These are phyloP conservation scores for Cantharis rustica DNA, from an alignment of 2,888 invertebrate genomes.

Conservation along the genomic window DNA sequence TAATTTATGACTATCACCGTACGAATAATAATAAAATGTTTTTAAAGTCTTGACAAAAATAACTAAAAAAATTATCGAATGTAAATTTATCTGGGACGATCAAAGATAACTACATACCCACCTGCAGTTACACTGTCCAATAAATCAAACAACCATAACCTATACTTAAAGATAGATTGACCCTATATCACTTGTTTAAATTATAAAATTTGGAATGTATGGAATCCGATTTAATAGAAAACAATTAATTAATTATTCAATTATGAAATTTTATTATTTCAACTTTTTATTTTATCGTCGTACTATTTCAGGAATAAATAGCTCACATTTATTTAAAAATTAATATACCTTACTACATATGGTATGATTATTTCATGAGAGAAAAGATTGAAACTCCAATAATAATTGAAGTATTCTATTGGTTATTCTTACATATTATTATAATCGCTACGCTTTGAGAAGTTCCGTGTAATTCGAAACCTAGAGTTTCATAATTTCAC, in stretches of 20 bases:
- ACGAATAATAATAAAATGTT: too few species aligned
- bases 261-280: background rate
- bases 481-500: too few species aligned
- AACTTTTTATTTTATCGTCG: background rate
- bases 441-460: background rate
- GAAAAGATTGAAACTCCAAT: background rate
- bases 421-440: background rate
- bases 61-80: background rate
- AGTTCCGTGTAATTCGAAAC: background rate
- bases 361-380: background rate
- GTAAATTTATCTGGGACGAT: background rate
- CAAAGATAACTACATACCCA: background rate
- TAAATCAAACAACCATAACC: too few species aligned
- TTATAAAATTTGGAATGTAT: background rate
- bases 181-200: background rate
- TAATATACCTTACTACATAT: background rate
- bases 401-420: background rate
- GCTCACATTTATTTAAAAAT: background rate
- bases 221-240: background rate
- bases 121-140: background rate
- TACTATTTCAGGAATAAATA: background rate
- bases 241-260: background rate
- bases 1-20: too few species aligned
- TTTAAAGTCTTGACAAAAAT: background rate
- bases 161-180: background rate